Conservation (phyloP, 1,140 invertebrate genomes). For the Piezodorus guildinii region DNA sequence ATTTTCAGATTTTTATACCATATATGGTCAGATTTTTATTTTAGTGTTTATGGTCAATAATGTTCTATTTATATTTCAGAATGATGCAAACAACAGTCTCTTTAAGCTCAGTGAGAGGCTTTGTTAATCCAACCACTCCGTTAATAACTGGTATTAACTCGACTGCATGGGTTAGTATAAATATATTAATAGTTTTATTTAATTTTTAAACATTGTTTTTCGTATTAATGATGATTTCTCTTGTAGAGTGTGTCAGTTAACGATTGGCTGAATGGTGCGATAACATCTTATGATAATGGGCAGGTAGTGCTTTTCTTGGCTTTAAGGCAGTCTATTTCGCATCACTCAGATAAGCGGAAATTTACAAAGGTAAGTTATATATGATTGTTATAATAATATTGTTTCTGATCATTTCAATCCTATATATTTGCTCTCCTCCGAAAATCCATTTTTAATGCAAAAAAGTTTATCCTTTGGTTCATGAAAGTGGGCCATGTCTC, state of each 20-base stretch:
- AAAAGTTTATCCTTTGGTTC: too few species aligned
- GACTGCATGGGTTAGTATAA: slow-evolving; percentile 4
- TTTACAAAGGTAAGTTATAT: not conserved
- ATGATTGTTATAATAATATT: not conserved
- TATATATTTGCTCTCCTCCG: too few species aligned
- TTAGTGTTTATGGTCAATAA: too few species aligned
- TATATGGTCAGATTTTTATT: too few species aligned
- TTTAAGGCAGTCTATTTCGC: slow-evolving; percentile 32
- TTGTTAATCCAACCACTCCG: not conserved
- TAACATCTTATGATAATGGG: slow-evolving; percentile 37
- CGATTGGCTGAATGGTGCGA: slow-evolving; percentile 35
- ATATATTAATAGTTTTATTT: too few species aligned
- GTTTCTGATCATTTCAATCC: too few species aligned
- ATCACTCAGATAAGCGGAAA: not conserved
- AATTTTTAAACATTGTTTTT: not conserved
- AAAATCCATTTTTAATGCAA: too few species aligned
- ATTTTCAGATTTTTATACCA: too few species aligned
- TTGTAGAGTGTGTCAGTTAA: slow-evolving; percentile 26
- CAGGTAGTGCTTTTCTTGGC: slow-evolving; percentile 35
- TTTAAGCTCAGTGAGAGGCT: not conserved
- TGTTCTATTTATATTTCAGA: slow-evolving; percentile 20
- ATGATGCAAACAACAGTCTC: not conserved
- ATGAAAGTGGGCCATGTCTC: too few species aligned
- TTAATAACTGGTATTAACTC: slow-evolving; percentile 25
- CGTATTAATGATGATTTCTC: not conserved